Conservation (phyloP, 2,797 vertebrate genomes). For the Epinephelus malabaricus region DNA sequence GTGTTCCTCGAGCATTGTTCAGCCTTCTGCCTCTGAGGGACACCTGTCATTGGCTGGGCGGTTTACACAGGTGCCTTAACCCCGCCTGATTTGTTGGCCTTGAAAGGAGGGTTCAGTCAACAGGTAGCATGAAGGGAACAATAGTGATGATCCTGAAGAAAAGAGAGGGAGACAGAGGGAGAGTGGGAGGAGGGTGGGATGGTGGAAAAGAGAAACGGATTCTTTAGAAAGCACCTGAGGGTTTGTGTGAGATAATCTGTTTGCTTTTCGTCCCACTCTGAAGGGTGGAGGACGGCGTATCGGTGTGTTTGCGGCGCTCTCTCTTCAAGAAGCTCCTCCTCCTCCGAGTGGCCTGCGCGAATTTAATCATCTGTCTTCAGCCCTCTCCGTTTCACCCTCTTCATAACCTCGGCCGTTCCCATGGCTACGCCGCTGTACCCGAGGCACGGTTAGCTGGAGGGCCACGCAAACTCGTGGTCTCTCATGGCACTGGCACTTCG, state of each 20-base stretch:
- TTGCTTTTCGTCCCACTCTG: constrained; percentile 69
- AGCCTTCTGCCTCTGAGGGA: constrained; percentile 79
- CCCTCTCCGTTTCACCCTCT: constrained; percentile 52
- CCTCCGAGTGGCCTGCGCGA: constrained; percentile 25
- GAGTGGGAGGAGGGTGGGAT: constrained; percentile 53
- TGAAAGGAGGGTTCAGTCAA: constrained; percentile 81
- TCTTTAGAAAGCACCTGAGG: constrained; percentile 77
- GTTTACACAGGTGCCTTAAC: constrained; percentile 80
- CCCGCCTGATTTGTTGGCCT: constrained; percentile 62
- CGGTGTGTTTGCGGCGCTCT: constrained; percentile 40
- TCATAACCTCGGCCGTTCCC: constrained; percentile 58
- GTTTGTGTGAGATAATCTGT: constrained; percentile 80
- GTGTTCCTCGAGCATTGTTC: constrained; percentile 77
- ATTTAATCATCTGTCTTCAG: constrained; percentile 50
- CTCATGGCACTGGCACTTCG: constrained; percentile 55
- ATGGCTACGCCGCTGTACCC: constrained; percentile 47
- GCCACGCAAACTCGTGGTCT: constrained; percentile 54
- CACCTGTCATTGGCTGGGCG: constrained; percentile 78
- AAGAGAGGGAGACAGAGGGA: constrained; percentile 1
- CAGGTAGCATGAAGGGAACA: constrained; percentile 73
- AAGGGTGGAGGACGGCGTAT: constrained; percentile 60
- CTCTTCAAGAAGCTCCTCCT: constrained; percentile 32
- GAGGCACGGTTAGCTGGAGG: constrained; percentile 36
- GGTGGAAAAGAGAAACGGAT: constrained; percentile 57
- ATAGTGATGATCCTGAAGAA: constrained; percentile 62